These are phyloP conservation scores for Morpho helenor DNA, from an alignment of 2,888 invertebrate genomes.

Conservation along the genomic window DNA sequence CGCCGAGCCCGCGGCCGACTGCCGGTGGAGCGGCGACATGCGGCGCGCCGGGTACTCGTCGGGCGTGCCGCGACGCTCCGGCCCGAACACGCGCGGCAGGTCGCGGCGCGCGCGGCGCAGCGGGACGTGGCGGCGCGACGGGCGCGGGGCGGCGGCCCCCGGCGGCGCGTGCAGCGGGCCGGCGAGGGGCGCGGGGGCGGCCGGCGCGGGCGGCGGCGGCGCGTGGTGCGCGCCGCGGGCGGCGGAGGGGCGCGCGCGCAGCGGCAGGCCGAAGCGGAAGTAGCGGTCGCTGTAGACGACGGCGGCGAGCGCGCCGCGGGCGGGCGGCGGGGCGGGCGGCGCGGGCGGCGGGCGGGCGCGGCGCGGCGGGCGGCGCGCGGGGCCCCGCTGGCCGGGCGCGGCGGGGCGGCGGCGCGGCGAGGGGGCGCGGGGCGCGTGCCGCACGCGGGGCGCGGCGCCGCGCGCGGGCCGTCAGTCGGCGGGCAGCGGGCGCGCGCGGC, in stretches of 20 bases:
- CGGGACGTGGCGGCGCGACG: constrained; percentile 12
- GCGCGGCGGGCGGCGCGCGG: constrained; percentile 38
- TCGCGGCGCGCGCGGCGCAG: constrained; percentile 28
- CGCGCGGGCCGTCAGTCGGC: constrained; percentile 58
- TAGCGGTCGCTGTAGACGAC: constrained; percentile 73
- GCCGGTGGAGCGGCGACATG: constrained; percentile 34
- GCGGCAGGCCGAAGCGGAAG: constrained; percentile 64
- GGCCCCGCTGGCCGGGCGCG: constrained; percentile 22
- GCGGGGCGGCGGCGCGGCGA: constrained; percentile 42
- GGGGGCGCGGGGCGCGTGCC: constrained; percentile 37
- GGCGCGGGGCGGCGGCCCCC: constrained; percentile 26
- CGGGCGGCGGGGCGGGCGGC: constrained; percentile 39
- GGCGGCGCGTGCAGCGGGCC: constrained; percentile 16
- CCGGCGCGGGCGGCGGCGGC: constrained; percentile 26
- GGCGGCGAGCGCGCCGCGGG: constrained; percentile 48
- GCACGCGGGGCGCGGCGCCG: constrained; percentile 35
- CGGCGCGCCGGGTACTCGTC: constrained; percentile 31
- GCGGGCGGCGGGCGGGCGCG: constrained; percentile 40
- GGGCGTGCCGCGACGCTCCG: constrained; percentile 22
- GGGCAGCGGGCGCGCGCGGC: constrained; percentile 49
- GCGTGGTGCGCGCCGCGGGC: constrained; percentile 30
- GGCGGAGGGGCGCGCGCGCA: constrained; percentile 40
- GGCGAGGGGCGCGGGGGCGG: constrained; percentile 16
- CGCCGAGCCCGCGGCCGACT: constrained; percentile 28
- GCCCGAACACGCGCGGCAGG: constrained; percentile 29